Percentiles rank a stretch among this genome's conserved stretches.
phyloP scores from a whole-genome alignment of 2,888 invertebrate genomes.

The Latrodectus hesperus region DNA sequence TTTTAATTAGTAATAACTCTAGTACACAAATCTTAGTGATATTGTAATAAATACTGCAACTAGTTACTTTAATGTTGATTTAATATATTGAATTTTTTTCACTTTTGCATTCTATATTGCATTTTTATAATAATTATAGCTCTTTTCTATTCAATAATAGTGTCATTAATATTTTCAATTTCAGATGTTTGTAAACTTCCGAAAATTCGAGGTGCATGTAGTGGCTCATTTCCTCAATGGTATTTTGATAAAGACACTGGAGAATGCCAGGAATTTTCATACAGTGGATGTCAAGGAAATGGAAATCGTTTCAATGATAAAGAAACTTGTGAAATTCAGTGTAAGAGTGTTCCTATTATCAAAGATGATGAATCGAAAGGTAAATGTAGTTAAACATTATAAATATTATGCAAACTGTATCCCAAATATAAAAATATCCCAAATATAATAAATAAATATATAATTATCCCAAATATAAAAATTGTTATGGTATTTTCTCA shows the following conservation, averaged over 20 bases:
- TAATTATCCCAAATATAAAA: too few relatives aligned
- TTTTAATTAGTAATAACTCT: too few relatives aligned
- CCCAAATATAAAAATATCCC: too few relatives aligned
- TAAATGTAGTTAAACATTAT: not conserved
- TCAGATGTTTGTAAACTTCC: conserved; percentile 83
- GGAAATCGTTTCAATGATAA: conserved; percentile 84
- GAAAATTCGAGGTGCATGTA: conserved; percentile 82
- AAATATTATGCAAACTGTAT: too few relatives aligned
- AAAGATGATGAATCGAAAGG: conserved; percentile 33
- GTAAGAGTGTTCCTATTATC: conserved; percentile 73
- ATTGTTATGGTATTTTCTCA: too few relatives aligned
- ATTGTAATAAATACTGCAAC: not conserved
- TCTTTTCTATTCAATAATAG: not conserved
- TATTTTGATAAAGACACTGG: conserved; percentile 83
- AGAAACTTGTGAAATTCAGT: conserved; percentile 83
- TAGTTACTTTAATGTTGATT: not conserved
- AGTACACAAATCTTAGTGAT: too few relatives aligned
- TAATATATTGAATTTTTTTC: not conserved
- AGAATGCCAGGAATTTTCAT: conserved; percentile 86
- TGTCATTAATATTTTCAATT: not conserved
- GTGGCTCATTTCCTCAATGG: conserved; percentile 78
- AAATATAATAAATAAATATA: too few relatives aligned
- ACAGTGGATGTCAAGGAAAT: conserved; percentile 89
- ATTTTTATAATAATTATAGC: not conserved
- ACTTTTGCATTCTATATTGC: not conserved